Evolutionary conservation across 2,113 vertebrate genomes (phyloP).

Genomic region (Onychostoma macrolepis): DNA sequence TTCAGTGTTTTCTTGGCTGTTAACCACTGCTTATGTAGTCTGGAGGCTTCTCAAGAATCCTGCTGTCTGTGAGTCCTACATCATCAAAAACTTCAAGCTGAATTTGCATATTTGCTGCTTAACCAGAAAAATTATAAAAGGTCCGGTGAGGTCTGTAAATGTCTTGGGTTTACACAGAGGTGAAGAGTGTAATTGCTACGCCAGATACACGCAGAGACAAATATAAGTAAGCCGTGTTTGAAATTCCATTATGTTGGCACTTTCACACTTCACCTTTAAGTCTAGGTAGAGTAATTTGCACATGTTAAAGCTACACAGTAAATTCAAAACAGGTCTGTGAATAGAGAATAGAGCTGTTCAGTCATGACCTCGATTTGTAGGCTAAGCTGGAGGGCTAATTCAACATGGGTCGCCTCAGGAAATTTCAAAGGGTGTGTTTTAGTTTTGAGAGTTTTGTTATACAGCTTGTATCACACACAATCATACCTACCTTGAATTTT

Average conservation of each 20-base stretch:
- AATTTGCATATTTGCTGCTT: slow-evolving; percentile 20
- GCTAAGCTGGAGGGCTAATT: neutral
- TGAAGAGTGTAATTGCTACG: neutral
- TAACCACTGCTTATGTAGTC: neutral
- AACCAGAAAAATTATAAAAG: neutral
- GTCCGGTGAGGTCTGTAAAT: slow-evolving; percentile 5
- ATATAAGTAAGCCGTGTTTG: neutral
- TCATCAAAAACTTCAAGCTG: slow-evolving; percentile 4
- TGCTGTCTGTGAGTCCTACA: slow-evolving; percentile 12
- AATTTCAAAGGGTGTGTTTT: neutral
- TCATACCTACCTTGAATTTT: neutral
- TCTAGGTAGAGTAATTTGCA: neutral
- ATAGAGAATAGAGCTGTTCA: neutral
- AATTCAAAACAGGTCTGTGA: neutral
- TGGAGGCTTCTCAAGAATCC: neutral
- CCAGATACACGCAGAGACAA: neutral
- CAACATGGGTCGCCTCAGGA: neutral
- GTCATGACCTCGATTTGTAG: neutral
- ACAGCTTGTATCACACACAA: neutral
- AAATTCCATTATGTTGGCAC: slow-evolving; percentile 7
- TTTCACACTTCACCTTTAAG: neutral
- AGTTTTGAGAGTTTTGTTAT: neutral
- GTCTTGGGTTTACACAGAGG: slow-evolving; percentile 1
- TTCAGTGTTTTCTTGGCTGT: neutral
- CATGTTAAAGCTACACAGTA: neutral